Evolutionary conservation across 2,113 vertebrate species (phyloP).

Genomic region (Mystacornis crossleyi): DNA sequence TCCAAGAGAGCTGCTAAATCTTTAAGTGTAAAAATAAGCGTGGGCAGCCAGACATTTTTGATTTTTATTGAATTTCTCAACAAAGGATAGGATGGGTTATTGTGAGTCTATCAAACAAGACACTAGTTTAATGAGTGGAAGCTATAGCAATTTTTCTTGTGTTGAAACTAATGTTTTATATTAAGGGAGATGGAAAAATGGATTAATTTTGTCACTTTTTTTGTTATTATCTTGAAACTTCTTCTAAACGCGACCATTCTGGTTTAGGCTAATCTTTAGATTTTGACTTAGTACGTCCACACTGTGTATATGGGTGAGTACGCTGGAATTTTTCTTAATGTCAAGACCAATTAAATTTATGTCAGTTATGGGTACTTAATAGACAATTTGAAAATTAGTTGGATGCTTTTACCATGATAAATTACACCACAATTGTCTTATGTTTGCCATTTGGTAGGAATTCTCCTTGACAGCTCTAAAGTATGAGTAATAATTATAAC

Average conservation of each 20-base stretch:
- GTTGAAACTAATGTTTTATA: neutral
- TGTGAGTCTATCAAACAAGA: conserved; percentile 50
- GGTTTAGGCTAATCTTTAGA: neutral
- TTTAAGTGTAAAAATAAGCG: conserved; percentile 68
- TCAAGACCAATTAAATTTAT: neutral
- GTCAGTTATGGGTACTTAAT: neutral
- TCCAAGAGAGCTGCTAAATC: conserved; percentile 66
- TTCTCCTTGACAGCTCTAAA: neutral
- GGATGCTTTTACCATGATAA: neutral
- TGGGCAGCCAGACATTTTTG: conserved; percentile 56
- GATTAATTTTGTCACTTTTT: neutral
- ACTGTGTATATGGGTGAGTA: neutral
- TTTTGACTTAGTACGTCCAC: neutral
- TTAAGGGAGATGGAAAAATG: neutral
- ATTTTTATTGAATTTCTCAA: conserved; percentile 55
- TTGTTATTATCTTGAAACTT: neutral
- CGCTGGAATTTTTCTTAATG: neutral
- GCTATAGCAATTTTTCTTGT: neutral
- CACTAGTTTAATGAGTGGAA: conserved; percentile 50
- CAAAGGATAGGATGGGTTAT: neutral
- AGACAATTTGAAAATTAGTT: neutral
- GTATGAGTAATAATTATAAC: neutral
- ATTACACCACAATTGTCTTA: neutral
- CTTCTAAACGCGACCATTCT: neutral
- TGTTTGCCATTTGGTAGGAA: neutral